Percentiles rank a stretch among this genome's conserved stretches.
phyloP scores from a whole-genome alignment of 2,888 invertebrate genomes.

The Gryllus longicercus region DNA sequence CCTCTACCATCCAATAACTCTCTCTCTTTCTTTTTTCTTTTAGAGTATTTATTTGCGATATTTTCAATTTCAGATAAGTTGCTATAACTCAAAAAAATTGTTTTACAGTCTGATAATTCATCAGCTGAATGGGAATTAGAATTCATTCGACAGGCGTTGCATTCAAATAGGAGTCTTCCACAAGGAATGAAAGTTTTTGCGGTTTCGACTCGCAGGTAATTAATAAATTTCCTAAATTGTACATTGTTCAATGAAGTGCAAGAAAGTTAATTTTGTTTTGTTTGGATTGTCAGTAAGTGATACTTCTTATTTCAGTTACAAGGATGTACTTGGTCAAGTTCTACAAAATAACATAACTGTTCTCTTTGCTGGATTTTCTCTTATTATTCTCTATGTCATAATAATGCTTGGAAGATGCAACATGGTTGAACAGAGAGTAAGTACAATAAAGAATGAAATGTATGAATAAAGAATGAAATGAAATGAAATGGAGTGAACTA shows the following conservation, averaged over 20 bases:
- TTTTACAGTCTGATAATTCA: slow-evolving; percentile 32
- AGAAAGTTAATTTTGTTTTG: slow-evolving; percentile 44
- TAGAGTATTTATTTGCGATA: neutral
- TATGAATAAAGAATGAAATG: neutral
- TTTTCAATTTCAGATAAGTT: neutral
- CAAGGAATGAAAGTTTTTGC: slow-evolving; percentile 44
- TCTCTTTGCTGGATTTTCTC: slow-evolving; percentile 45
- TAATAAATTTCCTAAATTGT: slow-evolving; percentile 43
- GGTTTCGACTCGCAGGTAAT: slow-evolving; percentile 43
- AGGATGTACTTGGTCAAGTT: slow-evolving; percentile 44
- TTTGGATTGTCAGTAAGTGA: slow-evolving; percentile 43
- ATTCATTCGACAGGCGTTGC: slow-evolving; percentile 41
- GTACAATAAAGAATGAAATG: neutral
- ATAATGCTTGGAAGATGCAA: slow-evolving; percentile 47
- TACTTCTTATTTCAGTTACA: slow-evolving; percentile 39
- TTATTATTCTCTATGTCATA: slow-evolving; percentile 46
- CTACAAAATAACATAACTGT: slow-evolving; percentile 45
- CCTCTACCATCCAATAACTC: neutral
- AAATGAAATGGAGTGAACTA: no score
- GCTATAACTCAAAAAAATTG: neutral
- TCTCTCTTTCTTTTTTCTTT: neutral
- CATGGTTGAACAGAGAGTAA: slow-evolving; percentile 45
- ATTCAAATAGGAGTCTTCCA: slow-evolving; percentile 42
- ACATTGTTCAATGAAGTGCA: slow-evolving; percentile 44
- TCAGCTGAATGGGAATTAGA: slow-evolving; percentile 44